Evolutionary conservation across 2,888 invertebrate genomes (phyloP).

Genomic region (Drosophila seclusa): DNA sequence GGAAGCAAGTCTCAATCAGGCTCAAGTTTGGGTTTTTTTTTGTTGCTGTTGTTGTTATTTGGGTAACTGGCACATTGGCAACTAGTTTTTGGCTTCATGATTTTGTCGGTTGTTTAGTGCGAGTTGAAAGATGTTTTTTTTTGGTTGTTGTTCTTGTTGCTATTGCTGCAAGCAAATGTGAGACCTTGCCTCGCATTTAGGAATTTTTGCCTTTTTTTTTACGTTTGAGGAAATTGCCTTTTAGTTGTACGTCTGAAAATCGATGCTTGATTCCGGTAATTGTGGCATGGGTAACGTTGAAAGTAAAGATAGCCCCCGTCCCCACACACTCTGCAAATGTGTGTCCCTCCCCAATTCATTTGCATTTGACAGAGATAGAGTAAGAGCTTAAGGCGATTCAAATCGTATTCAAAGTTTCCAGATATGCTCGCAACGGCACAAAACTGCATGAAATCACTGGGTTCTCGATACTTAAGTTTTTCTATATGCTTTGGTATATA

Average conservation of each 20-base stretch:
- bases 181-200: constrained; percentile 27
- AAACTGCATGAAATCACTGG: constrained; percentile 1
- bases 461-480: neutral
- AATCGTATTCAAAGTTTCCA: constrained; percentile 8
- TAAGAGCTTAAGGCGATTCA: constrained; percentile 19
- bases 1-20: constrained; percentile 54
- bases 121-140: constrained; percentile 16
- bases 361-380: constrained; percentile 23
- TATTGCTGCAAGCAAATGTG: constrained; percentile 35
- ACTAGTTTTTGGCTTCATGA: constrained; percentile 48
- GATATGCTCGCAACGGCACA: neutral
- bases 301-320: constrained; percentile 12
- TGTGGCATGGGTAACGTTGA: constrained; percentile 34
- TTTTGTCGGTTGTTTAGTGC: constrained; percentile 32
- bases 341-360: constrained; percentile 12
- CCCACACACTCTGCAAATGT: neutral
- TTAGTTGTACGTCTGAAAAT: constrained; percentile 52
- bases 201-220: constrained; percentile 40
- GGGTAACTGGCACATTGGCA: constrained; percentile 27
- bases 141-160: constrained; percentile 22
- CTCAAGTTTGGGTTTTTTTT: constrained; percentile 24
- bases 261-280: constrained; percentile 54
- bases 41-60: neutral
- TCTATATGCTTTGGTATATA: neutral
- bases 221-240: constrained; percentile 55